Evolutionary conservation across 1,140 invertebrate species (phyloP), one percentile per base, ranked within the genome.

Genomic region (Wasmannia auropunctata): DNA sequence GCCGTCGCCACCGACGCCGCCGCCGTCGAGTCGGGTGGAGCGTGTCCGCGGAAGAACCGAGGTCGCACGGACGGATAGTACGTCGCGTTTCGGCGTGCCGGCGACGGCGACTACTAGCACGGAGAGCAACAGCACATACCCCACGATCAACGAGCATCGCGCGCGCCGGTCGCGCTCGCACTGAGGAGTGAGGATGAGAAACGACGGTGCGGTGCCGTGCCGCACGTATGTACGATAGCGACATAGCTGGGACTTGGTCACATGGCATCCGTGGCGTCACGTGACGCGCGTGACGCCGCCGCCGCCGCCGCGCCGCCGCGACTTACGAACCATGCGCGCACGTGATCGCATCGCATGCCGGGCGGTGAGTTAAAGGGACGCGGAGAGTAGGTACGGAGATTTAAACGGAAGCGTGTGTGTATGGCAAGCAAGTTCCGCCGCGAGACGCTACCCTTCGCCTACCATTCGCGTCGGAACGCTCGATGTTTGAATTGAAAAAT

Each of bases 151-250:
- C 2, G 10, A n/a, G 1, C 46, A 62, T 62, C 76, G 69, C 76
- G 54, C 76, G 56, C 46, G 84, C 79, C 84, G 84, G 83, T 89
- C 63, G 25, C 28, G 70, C 51, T 54, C 46, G 70, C 19, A 89
- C 88, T 89, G 84, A 88, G 8, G 56, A 74, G 2, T 3, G n/a
- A n/a, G n/a, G n/a, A n/a, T 14, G 8, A 25, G 22, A 3, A 25
- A 22, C 62, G 46, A 16, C 37, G 8, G 25, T n/a, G 14, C 37
- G 40, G 8, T 31, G 40, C 19, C 60, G 54, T 74, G 58, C 28
- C n/a, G n/a, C n/a, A n/a, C n/a, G n/a, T n/a, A n/a, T n/a, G 72
- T 40, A 65, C 19, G 54, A 31, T 79, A 46, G 86, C n/a, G 58
- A 86, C 25, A 37, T 63, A n/a, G 60, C 81, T 16, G n/a, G n/a